These are phyloP conservation scores for Pyrgus malvae DNA, from an alignment of 2,888 invertebrate species.

Conservation along the genomic window DNA sequence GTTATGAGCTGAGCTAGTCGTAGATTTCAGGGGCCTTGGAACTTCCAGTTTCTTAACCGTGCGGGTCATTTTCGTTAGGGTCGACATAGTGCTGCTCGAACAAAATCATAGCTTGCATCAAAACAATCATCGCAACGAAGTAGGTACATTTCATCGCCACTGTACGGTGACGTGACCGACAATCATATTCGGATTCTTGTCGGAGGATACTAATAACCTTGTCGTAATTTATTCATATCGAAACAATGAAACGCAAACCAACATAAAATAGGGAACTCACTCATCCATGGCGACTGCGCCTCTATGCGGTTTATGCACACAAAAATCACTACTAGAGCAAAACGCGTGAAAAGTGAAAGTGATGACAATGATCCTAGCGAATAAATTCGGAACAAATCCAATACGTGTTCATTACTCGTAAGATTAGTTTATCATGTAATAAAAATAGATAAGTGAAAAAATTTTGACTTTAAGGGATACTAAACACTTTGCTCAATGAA, in stretches of 20 bases:
- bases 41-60: slow-evolving; percentile 88
- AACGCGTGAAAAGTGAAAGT: slow-evolving; percentile 79
- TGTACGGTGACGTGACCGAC: slow-evolving; percentile 38
- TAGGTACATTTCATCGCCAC: slow-evolving; percentile 12
- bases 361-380: slow-evolving; percentile 80
- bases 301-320: slow-evolving; percentile 57
- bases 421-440: slow-evolving; percentile 66
- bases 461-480: slow-evolving; percentile 75
- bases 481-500: slow-evolving; percentile 74
- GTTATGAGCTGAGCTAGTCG: slow-evolving; percentile 80
- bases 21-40: slow-evolving; percentile 86
- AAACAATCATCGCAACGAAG: slow-evolving; percentile 23
- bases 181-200: slow-evolving; percentile 58
- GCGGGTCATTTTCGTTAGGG: slow-evolving; percentile 84
- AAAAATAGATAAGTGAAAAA: slow-evolving; percentile 72
- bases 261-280: slow-evolving; percentile 65
- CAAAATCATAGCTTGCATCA: slow-evolving; percentile 36
- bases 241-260: slow-evolving; percentile 52
- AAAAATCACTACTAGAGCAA: slow-evolving; percentile 67
- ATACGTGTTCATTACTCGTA: slow-evolving; percentile 81
- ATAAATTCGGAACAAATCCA: slow-evolving; percentile 79
- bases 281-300: slow-evolving; percentile 76
- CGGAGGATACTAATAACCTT: slow-evolving; percentile 67
- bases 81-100: slow-evolving; percentile 76
- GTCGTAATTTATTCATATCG: slow-evolving; percentile 59